Percentiles rank a stretch among this genome's conserved stretches.
These are phyloP conservation scores for Aeoliscus strigatus DNA, from an alignment of 2,797 vertebrate species.

Conservation along the genomic window DNA sequence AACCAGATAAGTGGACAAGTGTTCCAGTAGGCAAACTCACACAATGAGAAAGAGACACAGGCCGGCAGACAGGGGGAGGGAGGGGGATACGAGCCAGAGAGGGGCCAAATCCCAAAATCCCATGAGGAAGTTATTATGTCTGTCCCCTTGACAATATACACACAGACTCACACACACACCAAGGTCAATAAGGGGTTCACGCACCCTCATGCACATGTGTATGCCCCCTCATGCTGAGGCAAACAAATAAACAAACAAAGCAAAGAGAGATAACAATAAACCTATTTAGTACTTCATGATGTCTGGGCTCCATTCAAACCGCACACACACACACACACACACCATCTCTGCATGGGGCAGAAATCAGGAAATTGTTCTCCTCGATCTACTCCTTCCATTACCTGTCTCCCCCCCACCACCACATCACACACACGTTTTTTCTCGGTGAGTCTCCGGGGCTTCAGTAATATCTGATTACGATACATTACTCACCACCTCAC, in stretches of 20 bases:
- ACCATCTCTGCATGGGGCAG: conserved; percentile 52
- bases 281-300: conserved; percentile 36
- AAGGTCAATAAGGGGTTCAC: conserved; percentile 3
- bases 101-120: conserved; percentile 35
- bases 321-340: conserved; percentile 17
- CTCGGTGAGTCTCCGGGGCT: conserved; percentile 59
- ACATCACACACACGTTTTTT: no score
- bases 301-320: conserved; percentile 18
- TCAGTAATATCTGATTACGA: conserved; percentile 72
- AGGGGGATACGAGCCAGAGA: conserved; percentile 18
- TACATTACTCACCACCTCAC: conserved; percentile 76
- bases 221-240: conserved; percentile 26
- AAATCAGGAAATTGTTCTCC: conserved; percentile 41
- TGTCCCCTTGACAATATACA: conserved; percentile 30
- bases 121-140: conserved; percentile 60
- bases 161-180: conserved; percentile 8
- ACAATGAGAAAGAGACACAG: conserved; percentile 25
- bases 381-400: conserved; percentile 30
- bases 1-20: conserved; percentile 24
- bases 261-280: conserved; percentile 52
- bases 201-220: background rate
- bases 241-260: conserved; percentile 50
- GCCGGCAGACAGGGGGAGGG: conserved; percentile 16
- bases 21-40: conserved; percentile 23
- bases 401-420: conserved; percentile 11